These are phyloP conservation scores for Ascidia mentula DNA, from an alignment of 23 tunicate species.

Conservation along the genomic window DNA sequence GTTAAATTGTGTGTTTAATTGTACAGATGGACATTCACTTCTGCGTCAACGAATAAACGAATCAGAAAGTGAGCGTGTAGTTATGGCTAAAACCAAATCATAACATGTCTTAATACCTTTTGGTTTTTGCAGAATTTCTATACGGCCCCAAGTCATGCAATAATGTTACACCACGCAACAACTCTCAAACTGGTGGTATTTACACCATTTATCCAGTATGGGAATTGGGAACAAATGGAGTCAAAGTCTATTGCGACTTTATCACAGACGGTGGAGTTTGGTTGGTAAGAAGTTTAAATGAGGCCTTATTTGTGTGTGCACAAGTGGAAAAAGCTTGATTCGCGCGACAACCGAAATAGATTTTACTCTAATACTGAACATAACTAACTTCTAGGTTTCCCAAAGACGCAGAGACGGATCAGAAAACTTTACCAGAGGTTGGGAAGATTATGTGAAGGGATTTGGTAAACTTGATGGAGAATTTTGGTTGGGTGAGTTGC, in stretches of 20 bases:
- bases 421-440: background rate
- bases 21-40: no score
- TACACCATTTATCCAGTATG: slow-evolving; percentile 21
- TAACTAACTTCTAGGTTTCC: slow-evolving; percentile 1
- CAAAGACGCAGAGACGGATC: slow-evolving; percentile 6
- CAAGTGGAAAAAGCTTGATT: no score
- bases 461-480: slow-evolving; percentile 23
- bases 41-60: no score
- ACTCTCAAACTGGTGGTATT: slow-evolving; percentile 1
- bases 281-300: no score
- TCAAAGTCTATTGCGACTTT: slow-evolving; percentile 21
- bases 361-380: no score
- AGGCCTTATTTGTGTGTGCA: no score
- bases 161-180: background rate
- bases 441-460: slow-evolving; percentile 21
- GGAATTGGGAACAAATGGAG: slow-evolving; percentile 2
- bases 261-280: slow-evolving; percentile 25
- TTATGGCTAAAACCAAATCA: no score
- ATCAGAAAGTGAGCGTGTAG: no score
- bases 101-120: no score
- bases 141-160: background rate
- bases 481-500: slow-evolving; percentile 37
- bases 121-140: no score
- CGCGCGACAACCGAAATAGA: no score
- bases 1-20: no score